Evolutionary conservation across 1,140 invertebrate species (phyloP).

Genomic region (Lethrus apterus): DNA sequence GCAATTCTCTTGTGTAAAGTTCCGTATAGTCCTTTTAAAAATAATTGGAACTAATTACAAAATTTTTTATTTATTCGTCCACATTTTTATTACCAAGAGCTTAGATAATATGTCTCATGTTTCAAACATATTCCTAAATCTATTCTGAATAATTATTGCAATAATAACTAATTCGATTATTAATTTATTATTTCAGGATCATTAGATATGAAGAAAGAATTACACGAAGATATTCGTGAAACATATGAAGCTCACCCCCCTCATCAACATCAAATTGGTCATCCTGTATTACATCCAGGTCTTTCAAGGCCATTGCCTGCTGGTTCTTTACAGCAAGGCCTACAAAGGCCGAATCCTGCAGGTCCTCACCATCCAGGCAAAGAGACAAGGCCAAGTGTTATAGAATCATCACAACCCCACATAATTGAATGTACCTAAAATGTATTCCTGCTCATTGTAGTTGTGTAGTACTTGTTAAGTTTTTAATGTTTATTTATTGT

Average conservation of each 20-base stretch:
- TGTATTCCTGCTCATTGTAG: slow-evolving; percentile 28
- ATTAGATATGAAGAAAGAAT: slow-evolving; percentile 39
- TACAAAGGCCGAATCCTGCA: slow-evolving; percentile 42
- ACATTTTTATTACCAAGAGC: too few species aligned
- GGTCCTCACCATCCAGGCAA: slow-evolving; percentile 41
- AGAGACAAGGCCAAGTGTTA: slow-evolving; percentile 69
- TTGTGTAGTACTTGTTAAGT: slow-evolving; percentile 35
- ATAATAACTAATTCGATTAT: too few species aligned
- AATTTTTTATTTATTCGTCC: too few species aligned
- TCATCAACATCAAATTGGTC: slow-evolving; percentile 28
- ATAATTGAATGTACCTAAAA: slow-evolving; percentile 81
- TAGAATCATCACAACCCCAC: slow-evolving; percentile 77
- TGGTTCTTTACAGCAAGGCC: slow-evolving; percentile 35
- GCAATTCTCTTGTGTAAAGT: too few species aligned
- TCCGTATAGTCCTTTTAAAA: too few species aligned
- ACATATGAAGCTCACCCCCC: slow-evolving; percentile 36
- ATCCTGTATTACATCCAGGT: slow-evolving; percentile 45
- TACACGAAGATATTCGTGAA: slow-evolving; percentile 40
- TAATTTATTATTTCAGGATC: slow-evolving; percentile 34
- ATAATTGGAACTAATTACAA: too few species aligned
- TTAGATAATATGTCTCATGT: too few species aligned
- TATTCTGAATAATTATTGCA: too few species aligned
- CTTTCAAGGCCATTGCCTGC: slow-evolving; percentile 30
- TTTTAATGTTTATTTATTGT: slow-evolving; percentile 37
- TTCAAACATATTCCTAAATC: too few species aligned